phyloP scores from a whole-genome alignment of 2,113 vertebrate species.

The Mus musculus region DNA sequence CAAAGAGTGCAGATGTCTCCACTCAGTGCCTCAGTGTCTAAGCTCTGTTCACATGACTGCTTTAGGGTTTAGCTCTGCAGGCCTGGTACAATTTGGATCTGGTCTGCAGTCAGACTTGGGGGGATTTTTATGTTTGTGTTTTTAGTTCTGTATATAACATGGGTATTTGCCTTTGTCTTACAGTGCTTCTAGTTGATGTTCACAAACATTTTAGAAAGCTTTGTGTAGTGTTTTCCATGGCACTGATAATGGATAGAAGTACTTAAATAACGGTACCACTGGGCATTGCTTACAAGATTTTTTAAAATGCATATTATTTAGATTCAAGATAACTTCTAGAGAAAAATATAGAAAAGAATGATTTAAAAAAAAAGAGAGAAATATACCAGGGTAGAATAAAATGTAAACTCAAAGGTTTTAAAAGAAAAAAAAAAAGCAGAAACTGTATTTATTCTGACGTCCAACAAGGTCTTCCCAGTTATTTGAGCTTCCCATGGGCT shows the following conservation, averaged over 20 bases:
- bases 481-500: not conserved
- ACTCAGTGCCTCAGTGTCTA: too few relatives aligned
- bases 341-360: conserved; percentile 2
- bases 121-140: not conserved
- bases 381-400: not conserved
- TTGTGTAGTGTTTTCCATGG: not conserved
- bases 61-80: not conserved
- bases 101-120: not conserved
- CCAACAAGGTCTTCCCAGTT: not conserved
- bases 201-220: not conserved
- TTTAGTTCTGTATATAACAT: not conserved
- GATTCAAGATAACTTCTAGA: conserved; percentile 33
- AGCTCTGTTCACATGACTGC: not conserved
- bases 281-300: not conserved
- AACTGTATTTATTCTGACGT: not conserved
- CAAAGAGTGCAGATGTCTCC: fast-evolving
- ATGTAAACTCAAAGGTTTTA: not conserved
- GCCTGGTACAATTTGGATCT: not conserved
- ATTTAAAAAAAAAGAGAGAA: not conserved
- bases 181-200: not conserved
- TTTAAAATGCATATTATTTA: not conserved
- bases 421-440: not conserved
- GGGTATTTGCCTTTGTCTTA: not conserved
- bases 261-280: not conserved
- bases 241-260: not conserved